Base-by-base conservation (phyloP, 35 echinoderm and acorn worm genomes). In the Patiria miniata region DNA sequence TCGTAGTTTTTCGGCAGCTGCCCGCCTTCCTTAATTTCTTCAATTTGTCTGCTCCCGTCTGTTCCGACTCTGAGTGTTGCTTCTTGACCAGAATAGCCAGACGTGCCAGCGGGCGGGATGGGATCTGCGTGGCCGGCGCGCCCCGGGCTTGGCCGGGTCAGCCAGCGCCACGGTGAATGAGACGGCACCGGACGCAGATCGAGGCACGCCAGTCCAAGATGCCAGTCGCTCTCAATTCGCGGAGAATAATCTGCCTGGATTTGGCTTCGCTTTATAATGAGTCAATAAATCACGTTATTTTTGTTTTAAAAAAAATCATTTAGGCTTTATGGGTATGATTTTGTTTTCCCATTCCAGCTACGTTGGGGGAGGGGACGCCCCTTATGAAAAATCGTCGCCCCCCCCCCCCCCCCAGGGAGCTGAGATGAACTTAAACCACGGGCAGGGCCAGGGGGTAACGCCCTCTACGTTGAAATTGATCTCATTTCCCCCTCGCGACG, bases 81-180 rank as follows among this genome's bases (percentile, higher is more conserved):
- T 73, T 73, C 65, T 73, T 73, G 19, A 26, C 26, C 2, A 73
- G 65, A 1, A 18, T 26, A 10, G 26, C 26, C 1, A 73, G 65
- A 73, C 65, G 65, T 10, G 65, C 65, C 1, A 23, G 65, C 3
- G 65, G 65, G 34, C 65, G 65, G 65, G 10, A 23, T 73, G 65
- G 6, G 65, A 23, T 14, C 65, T 26, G 65, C 65, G 65, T 22
- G 26, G 22, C 7, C 14, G 57, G 28, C 19, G 57, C 57, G 14
- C 26, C 23, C 7, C 65, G 14, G 65, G 29, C 21, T 10, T 7
- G 26, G 29, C 26, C 26, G 21, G 10, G 29, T 36, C 15, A 34
- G 26, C 65, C n/a, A n/a, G n/a, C n/a, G n/a, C n/a, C 65, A 73
- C 65, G 65, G 65, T 73, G 29, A 73, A 73, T 73, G 65, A 73